These are phyloP conservation scores for Genyomyrus donnyi DNA, from an alignment of 2,113 vertebrate genomes.

Conservation along the genomic window DNA sequence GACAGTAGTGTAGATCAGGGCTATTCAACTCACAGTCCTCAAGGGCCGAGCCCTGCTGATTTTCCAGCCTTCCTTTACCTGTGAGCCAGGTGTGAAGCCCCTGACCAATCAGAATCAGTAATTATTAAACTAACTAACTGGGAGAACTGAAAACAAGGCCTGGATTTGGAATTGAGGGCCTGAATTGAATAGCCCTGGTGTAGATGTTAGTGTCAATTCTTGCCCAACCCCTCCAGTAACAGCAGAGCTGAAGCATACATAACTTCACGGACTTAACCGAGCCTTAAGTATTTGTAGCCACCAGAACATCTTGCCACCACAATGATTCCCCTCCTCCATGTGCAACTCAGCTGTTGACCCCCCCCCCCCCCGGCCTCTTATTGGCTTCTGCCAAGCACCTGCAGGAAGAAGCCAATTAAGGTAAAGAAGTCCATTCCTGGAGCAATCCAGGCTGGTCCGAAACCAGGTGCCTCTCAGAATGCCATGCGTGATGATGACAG, in stretches of 20 bases:
- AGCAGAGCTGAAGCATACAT: background rate
- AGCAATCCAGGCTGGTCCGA: background rate
- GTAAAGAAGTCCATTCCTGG: background rate
- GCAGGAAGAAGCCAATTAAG: background rate
- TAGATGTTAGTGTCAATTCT: background rate
- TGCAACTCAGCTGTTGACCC: background rate
- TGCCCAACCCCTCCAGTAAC: background rate
- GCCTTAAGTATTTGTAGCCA: background rate
- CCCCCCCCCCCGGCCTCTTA: background rate
- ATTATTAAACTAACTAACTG: too few relatives aligned
- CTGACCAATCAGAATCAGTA: too few relatives aligned
- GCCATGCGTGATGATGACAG: background rate
- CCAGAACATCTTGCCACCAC: background rate
- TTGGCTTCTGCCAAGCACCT: background rate
- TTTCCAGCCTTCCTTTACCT: too few relatives aligned
- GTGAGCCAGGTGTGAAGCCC: too few relatives aligned
- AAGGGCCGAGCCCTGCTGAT: too few relatives aligned
- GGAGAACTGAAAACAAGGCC: too few relatives aligned
- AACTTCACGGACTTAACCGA: background rate
- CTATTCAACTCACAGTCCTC: too few relatives aligned
- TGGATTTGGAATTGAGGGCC: too few relatives aligned
- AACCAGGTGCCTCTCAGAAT: conserved; percentile 24
- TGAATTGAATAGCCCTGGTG: too few relatives aligned
- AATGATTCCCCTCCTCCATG: background rate
- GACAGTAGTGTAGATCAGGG: background rate